phyloP scores from a whole-genome alignment of 2,113 vertebrate species.

The Tamias sibiricus region DNA sequence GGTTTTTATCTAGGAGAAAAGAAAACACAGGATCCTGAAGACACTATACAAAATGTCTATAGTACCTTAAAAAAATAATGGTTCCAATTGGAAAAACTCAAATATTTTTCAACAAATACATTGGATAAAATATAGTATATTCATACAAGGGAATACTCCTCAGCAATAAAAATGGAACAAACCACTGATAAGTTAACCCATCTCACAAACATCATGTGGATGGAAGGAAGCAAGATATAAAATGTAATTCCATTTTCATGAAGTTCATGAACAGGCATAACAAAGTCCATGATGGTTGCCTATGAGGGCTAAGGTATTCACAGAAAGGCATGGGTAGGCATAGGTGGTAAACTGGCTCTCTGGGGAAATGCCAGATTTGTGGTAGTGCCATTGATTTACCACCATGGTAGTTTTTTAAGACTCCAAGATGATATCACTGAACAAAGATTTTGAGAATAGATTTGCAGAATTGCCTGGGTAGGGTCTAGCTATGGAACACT shows the following conservation, averaged over 20 bases:
- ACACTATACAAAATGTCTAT: background rate
- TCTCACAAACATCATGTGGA: background rate
- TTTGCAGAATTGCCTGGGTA: rapidly evolving
- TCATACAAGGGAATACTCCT: background rate
- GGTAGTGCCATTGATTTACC: background rate
- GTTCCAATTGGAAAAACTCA: background rate
- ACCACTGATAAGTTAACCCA: background rate
- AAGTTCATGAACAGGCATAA: background rate
- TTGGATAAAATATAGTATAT: background rate
- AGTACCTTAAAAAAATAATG: background rate
- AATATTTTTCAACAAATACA: background rate
- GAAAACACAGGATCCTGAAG: background rate
- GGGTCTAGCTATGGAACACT: background rate
- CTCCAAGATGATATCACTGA: background rate
- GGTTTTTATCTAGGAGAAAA: background rate
- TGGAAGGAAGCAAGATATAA: background rate
- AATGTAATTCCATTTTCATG: background rate
- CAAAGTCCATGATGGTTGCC: background rate
- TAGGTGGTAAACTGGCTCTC: background rate
- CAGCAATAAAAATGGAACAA: background rate
- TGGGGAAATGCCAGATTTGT: background rate
- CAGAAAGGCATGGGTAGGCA: background rate
- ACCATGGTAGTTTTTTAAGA: background rate
- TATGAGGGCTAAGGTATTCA: background rate
- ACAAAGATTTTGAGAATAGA: background rate